A percentile compares a stretch with the other conserved stretches of the same genome.
These are phyloP conservation scores for Hydractinia echinata DNA, from an alignment of 30 jellyfish, hydroid and myxozoan genomes.

Conservation along the genomic window DNA sequence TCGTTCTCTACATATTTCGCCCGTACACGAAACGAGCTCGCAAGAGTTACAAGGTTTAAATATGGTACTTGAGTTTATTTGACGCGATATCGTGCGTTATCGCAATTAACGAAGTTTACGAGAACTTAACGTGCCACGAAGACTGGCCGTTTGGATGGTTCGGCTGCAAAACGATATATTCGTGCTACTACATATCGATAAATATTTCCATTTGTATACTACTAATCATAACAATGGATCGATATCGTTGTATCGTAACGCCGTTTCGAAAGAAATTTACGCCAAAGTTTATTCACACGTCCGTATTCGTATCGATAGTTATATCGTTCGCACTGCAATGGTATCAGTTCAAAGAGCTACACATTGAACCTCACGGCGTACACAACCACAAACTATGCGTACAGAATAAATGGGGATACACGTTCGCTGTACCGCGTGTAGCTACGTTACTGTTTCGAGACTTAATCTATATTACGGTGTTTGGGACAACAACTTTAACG, in stretches of 20 bases:
- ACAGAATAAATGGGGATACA: not conserved
- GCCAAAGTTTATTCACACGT: slow-evolving; percentile 14
- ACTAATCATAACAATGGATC: slow-evolving; percentile 24
- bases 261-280: slow-evolving; percentile 26
- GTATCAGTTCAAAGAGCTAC: slow-evolving; percentile 8
- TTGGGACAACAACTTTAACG: not conserved
- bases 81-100: not conserved
- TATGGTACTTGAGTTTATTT: not conserved
- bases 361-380: not conserved
- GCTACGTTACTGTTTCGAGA: not conserved
- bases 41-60: not conserved
- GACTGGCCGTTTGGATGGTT: slow-evolving; percentile 29
- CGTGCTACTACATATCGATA: slow-evolving; percentile 3
- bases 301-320: slow-evolving; percentile 17
- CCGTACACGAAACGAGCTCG: not conserved
- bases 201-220: slow-evolving; percentile 24
- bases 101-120: slow-evolving; percentile 2
- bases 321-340: slow-evolving; percentile 20
- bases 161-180: slow-evolving; percentile 17
- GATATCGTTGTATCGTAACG: slow-evolving; percentile 10
- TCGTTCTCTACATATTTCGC: not conserved
- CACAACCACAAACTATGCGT: not conserved
- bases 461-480: not conserved
- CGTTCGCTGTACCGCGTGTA: not conserved
- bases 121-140: slow-evolving; percentile 9